A percentile compares a stretch with the other conserved stretches of the same genome.
phyloP scores from a whole-genome alignment of 2,113 vertebrate genomes.

The Tragulus kanchil region DNA sequence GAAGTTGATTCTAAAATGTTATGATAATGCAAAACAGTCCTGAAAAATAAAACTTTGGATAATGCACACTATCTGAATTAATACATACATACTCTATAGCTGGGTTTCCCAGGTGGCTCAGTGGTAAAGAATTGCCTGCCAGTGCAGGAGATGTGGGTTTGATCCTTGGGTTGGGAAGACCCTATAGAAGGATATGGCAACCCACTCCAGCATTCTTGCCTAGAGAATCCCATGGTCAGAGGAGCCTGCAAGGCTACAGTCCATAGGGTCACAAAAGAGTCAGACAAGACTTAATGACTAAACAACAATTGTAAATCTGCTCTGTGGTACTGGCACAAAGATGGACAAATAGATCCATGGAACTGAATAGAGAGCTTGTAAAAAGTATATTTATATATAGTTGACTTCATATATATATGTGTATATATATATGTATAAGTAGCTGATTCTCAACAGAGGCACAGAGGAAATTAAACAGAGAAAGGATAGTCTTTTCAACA shows the following conservation, averaged over 20 bases:
- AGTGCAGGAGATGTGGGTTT: not conserved
- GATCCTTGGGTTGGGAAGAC: not conserved
- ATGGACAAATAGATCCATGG: not conserved
- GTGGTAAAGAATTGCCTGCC: not conserved
- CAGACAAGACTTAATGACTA: not conserved
- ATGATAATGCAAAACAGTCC: slow-evolving; percentile 17
- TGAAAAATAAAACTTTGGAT: not conserved
- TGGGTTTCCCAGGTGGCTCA: not conserved
- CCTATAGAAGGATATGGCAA: not conserved
- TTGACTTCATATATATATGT: no score
- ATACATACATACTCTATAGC: not conserved
- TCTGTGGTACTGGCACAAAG: not conserved
- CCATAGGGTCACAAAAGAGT: not conserved
- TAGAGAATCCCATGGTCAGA: not conserved
- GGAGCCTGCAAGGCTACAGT: not conserved
- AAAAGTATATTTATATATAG: not conserved
- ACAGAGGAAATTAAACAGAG: not conserved
- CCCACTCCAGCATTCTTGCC: not conserved
- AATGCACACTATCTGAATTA: not conserved
- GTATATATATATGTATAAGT: no score
- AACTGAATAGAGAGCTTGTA: not conserved
- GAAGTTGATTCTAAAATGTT: slow-evolving; percentile 31
- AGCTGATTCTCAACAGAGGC: slow-evolving; percentile 23
- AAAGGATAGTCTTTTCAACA: not conserved
- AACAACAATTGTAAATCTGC: not conserved